Percentiles rank a stretch among this genome's conserved stretches.
Evolutionary conservation across 1,140 invertebrate genomes (phyloP).

Genomic region (Nasonia vitripennis): DNA sequence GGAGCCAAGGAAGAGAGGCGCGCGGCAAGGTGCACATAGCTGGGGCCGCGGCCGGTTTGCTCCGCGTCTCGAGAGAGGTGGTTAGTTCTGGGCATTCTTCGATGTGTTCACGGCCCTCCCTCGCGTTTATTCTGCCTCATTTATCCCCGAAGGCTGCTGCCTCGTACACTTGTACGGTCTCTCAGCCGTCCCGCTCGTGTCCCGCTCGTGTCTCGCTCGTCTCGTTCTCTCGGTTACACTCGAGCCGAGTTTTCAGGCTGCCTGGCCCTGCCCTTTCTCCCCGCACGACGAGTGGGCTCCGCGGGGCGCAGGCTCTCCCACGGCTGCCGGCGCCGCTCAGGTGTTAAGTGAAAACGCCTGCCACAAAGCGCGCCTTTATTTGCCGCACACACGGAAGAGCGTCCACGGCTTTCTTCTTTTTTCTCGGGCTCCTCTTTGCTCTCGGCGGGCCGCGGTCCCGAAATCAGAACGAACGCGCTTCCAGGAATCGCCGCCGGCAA

Average conservation of each 20-base stretch:
- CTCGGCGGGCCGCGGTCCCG: not conserved
- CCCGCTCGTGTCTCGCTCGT: not conserved
- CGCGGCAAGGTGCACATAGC: not conserved
- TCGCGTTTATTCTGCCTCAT: conserved; percentile 71
- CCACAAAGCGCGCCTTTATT: conserved; percentile 27
- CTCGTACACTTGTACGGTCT: not conserved
- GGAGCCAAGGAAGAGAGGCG: not conserved
- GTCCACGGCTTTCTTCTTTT: not conserved
- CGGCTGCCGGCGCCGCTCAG: conserved; percentile 51
- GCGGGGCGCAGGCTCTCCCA: not conserved
- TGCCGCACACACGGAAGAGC: not conserved
- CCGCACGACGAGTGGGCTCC: too few species aligned
- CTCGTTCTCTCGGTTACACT: not conserved
- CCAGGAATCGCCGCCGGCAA: not conserved
- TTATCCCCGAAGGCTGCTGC: conserved; percentile 59
- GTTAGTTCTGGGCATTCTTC: conserved; percentile 69
- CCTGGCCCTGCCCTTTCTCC: not conserved
- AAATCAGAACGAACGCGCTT: not conserved
- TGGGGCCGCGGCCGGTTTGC: not conserved
- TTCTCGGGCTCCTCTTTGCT: too few species aligned
- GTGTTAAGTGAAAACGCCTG: conserved; percentile 60
- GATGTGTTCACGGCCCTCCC: conserved; percentile 66
- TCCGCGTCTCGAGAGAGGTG: conserved; percentile 51
- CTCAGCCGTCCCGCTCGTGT: not conserved
- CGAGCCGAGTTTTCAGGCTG: conserved; percentile 31